Evolutionary conservation across 1,140 invertebrate genomes (phyloP), one percentile per base, ranked within the genome.

Genomic region (Macrosteles quadrilineatus): DNA sequence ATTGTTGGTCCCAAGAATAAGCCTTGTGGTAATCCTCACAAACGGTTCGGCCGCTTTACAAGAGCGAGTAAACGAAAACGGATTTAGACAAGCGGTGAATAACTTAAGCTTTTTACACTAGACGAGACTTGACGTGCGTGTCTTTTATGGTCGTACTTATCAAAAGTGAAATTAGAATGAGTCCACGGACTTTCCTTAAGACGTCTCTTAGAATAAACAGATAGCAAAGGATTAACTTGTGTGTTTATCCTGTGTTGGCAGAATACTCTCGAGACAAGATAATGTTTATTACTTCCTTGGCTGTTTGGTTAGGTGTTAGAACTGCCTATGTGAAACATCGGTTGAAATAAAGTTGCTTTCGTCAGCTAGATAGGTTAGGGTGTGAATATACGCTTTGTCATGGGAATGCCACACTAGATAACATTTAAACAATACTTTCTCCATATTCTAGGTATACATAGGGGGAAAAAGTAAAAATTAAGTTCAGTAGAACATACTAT

Each of bases 151-250:
- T n/a, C 4, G 47, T 21, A 50, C 47, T 50, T 50, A 50, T 50
- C 47, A 50, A 50, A n/a, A 11, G 6, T 50, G 47, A 50, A 50
- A 50, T 50, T 50, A 50, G 47, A 50, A 50, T 50, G 36, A 50
- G 47, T 17, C 47, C 3, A 50, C n/a, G 47, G 21, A 21, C n/a
- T 50, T 4, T 50, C n/a, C 47, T 50, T 50, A 50, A 19, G 6
- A 3, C 3, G 21, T 3, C 4, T 50, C 47, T 50, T 17, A 3
- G n/a, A 50, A 50, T 21, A 50, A 50, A 11, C 21, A 50, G 6
- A 50, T 21, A 3, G 21, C 47, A 4, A 3, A 19, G 21, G 14
- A 19, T 50, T 50, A 50, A 3, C 6, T 19, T 19, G 14, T 9
- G 47, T 17, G 47, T 50, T 50, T 50, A 50, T 11, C 47, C 47